Conservation (phyloP, 2,797 vertebrate genomes). For the Eidolon dupreanum region DNA sequence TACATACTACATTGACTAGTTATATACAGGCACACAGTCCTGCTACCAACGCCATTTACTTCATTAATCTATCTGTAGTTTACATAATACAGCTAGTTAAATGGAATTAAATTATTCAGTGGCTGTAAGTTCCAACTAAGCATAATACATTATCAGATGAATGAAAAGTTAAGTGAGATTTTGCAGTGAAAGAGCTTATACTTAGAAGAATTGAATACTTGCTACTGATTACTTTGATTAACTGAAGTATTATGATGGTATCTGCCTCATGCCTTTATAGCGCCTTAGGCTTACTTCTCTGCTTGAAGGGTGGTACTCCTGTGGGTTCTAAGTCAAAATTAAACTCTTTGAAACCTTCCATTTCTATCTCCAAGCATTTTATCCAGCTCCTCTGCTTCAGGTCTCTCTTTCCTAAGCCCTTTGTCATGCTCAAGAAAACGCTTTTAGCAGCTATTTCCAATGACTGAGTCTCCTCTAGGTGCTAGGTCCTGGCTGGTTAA, state of each 20-base stretch:
- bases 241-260: not conserved
- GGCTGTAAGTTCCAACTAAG: not conserved
- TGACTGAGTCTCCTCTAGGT: not conserved
- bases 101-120: not conserved
- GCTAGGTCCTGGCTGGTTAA: not conserved
- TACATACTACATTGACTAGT: not conserved
- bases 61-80: not conserved
- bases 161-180: conserved; percentile 38
- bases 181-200: not conserved
- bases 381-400: not conserved
- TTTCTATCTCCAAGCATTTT: not conserved
- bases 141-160: not conserved
- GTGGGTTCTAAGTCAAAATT: not conserved
- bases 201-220: conserved; percentile 9
- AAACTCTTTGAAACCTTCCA: not conserved
- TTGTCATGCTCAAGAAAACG: not conserved
- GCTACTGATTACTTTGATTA: not conserved
- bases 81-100: not conserved
- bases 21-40: not conserved
- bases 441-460: not conserved
- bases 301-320: not conserved
- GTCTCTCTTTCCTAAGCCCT: not conserved
- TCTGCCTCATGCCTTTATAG: not conserved
- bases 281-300: not conserved
- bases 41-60: not conserved